Base-by-base conservation (phyloP, 2,797 vertebrate species). In the Tarsius wallacei region DNA sequence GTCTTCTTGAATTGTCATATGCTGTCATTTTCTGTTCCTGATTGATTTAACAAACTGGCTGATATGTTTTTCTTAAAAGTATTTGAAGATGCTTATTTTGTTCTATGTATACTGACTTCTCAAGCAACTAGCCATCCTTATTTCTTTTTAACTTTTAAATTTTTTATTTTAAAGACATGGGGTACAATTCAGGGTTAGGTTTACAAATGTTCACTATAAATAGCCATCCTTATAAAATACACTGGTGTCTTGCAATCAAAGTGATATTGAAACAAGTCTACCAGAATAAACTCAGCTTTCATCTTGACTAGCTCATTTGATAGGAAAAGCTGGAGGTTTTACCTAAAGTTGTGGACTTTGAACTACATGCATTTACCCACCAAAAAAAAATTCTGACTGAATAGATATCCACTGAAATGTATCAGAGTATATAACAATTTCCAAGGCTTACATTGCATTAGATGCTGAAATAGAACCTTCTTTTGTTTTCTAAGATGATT, bases 401-500 rank as follows among this genome's bases (percentile, higher is more conserved):
- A 89, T 73, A 93, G 53, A 82, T 68, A 94, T 47, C 82, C 55
- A 87, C 0, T 47, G 66, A 97, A 94, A 87, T 21, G 55, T 74
- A 59, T 91, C 87, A 82, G 55, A 84, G 14, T 59, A 51, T 55
- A 76, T 51, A 92, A 95, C 59, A 87, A 90, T 94, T 87, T 95
- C 19, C 68, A 93, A 94, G 28, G 12, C 15, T 61, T 71, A 63
- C 15, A 64, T 53, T 93, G 31, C 49, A 55, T 91, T 26, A 55
- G 57, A 92, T 61, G 26, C 81, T 95, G 28, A 88, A 96, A 91
- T 55, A 42, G 55, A 94, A 87, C 83, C 21, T 59, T 78, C 55
- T 51, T 91, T 97, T 97, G 85, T 96, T 97, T 94, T 87, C 87
- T 71, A 66, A 93, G 82, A 93, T 88, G 33, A 87, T 97, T 85